Conservation (phyloP, 2,113 vertebrate species). For the Cairina moschata region DNA sequence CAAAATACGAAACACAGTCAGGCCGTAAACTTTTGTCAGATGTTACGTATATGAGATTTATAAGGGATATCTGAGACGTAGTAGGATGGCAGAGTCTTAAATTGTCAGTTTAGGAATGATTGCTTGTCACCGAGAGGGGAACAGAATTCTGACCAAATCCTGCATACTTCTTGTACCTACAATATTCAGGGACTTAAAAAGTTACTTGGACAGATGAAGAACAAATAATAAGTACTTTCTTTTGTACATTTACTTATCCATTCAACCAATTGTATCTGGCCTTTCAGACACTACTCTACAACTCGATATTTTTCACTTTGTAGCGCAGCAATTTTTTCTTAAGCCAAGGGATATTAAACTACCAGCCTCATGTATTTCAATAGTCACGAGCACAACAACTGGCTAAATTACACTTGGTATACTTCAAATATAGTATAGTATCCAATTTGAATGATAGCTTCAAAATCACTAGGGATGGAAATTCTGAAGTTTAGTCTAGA, state of each 20-base stretch:
- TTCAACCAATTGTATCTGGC: neutral
- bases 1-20: neutral
- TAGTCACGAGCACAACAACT: neutral
- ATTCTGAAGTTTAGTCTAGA: neutral
- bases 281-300: neutral
- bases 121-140: neutral
- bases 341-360: neutral
- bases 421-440: neutral
- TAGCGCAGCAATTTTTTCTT: neutral
- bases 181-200: neutral
- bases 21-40: neutral
- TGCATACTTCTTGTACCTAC: neutral
- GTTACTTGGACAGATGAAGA: neutral
- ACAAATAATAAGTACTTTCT: neutral
- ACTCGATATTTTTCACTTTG: conserved; percentile 1
- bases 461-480: neutral
- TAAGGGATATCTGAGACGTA: neutral
- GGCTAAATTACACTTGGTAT: neutral
- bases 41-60: neutral
- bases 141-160: neutral
- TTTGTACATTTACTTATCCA: neutral
- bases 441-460: neutral
- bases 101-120: neutral
- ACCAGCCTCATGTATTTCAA: neutral
- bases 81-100: neutral